Percentiles rank a stretch among this genome's conserved stretches.
Evolutionary conservation across 2,797 vertebrate genomes (phyloP).

Genomic region (Coranthus polyacanthus): DNA sequence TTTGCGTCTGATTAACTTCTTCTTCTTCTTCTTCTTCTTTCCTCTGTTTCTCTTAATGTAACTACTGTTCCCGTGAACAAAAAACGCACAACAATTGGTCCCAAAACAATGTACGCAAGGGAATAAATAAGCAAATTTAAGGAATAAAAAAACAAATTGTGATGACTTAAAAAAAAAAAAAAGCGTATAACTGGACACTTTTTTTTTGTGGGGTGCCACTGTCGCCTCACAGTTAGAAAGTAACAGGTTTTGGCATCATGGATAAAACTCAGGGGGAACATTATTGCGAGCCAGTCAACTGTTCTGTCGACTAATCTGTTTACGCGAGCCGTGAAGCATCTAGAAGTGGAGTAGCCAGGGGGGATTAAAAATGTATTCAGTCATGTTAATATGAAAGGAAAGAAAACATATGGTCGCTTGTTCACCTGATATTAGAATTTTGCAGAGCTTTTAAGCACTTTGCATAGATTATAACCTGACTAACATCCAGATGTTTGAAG

Average conservation of each 20-base stretch:
- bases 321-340: constrained; percentile 28
- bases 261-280: not conserved
- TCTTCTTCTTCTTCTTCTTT: not conserved
- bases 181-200: not conserved
- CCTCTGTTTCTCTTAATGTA: not conserved
- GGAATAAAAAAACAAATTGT: no score
- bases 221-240: not conserved
- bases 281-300: constrained; percentile 23
- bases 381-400: constrained; percentile 3
- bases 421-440: constrained; percentile 17
- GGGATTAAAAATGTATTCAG: not conserved
- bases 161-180: not conserved
- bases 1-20: no score
- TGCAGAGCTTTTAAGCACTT: constrained; percentile 4
- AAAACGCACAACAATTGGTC: not conserved
- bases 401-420: constrained; percentile 2
- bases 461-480: constrained; percentile 31
- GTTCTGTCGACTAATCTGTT: constrained; percentile 8
- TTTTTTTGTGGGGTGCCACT: constrained; percentile 6
- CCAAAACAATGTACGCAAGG: not conserved
- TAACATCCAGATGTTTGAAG: constrained; percentile 44
- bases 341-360: constrained; percentile 7
- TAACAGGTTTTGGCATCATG: not conserved
- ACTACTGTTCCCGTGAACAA: constrained; percentile 2
- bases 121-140: not conserved